phyloP scores from a whole-genome alignment of 2,888 invertebrate species.

The Catocala fraxini region DNA sequence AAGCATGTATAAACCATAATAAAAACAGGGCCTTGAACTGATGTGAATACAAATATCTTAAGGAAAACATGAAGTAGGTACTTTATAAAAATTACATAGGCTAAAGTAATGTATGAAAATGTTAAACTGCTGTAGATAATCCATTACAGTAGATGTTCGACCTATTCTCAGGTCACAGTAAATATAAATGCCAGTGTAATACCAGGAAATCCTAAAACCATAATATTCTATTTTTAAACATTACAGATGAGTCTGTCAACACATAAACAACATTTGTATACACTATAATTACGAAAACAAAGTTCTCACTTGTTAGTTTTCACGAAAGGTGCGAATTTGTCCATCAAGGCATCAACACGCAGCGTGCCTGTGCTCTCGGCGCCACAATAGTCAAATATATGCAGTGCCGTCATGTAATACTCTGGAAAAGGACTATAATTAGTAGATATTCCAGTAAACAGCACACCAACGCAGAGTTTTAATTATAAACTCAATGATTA shows the following conservation, averaged over 20 bases:
- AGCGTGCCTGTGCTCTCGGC: conserved; percentile 69
- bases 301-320: conserved; percentile 79
- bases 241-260: conserved; percentile 23
- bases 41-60: too few species aligned
- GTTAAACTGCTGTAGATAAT: too few species aligned
- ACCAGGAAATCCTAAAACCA: conserved; percentile 24
- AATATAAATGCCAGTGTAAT: neutral
- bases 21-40: too few species aligned
- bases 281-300: conserved; percentile 9
- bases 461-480: conserved; percentile 73
- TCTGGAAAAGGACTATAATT: conserved; percentile 73
- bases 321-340: conserved; percentile 79
- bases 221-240: conserved; percentile 31
- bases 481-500: conserved; percentile 61
- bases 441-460: conserved; percentile 60
- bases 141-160: too few species aligned
- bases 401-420: conserved; percentile 77
- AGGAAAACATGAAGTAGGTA: too few species aligned
- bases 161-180: neutral
- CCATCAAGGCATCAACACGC: conserved; percentile 77
- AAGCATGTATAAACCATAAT: too few species aligned
- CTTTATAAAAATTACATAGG: too few species aligned
- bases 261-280: conserved; percentile 22
- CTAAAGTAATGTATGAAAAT: neutral
- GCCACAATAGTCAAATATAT: conserved; percentile 82